Conservation (phyloP, 2,888 invertebrate genomes). For the Cylloceria caligata region DNA sequence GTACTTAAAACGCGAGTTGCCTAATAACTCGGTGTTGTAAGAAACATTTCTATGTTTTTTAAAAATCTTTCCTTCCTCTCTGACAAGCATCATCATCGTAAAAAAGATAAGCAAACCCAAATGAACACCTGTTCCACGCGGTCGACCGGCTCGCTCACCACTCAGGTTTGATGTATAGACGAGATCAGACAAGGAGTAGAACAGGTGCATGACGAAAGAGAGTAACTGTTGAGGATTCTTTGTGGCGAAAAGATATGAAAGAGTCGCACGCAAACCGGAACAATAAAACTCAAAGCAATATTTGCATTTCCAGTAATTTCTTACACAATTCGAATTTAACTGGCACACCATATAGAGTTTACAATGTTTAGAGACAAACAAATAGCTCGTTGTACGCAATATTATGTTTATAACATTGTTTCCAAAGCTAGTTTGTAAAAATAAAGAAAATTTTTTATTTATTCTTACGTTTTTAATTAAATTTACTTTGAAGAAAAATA, state of each 20-base stretch:
- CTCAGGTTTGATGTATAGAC: conserved; percentile 57
- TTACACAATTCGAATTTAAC: not conserved
- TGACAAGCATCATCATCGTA: conserved; percentile 29
- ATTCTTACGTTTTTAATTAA: too few species aligned
- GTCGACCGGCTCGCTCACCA: conserved; percentile 45
- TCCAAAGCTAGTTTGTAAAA: too few species aligned
- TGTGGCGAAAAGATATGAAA: conserved; percentile 3
- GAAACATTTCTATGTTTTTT: not conserved
- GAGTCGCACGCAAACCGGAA: not conserved
- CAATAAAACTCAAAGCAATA: not conserved
- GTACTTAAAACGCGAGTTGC: too few species aligned
- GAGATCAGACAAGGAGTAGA: conserved; percentile 41
- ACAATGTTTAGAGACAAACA: not conserved
- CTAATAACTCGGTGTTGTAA: not conserved
- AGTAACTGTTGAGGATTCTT: conserved; percentile 27
- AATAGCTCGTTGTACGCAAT: not conserved
- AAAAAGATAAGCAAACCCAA: conserved; percentile 45
- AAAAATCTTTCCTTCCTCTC: not conserved
- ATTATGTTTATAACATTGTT: too few species aligned
- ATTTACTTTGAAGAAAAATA: too few species aligned
- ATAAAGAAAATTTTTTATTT: too few species aligned
- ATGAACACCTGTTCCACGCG: conserved; percentile 51
- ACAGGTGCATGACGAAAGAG: conserved; percentile 62
- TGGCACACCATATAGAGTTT: not conserved
- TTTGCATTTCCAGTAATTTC: not conserved